phyloP scores from a whole-genome alignment of 2,888 invertebrate genomes.

The Rugalucina vietnamica region DNA sequence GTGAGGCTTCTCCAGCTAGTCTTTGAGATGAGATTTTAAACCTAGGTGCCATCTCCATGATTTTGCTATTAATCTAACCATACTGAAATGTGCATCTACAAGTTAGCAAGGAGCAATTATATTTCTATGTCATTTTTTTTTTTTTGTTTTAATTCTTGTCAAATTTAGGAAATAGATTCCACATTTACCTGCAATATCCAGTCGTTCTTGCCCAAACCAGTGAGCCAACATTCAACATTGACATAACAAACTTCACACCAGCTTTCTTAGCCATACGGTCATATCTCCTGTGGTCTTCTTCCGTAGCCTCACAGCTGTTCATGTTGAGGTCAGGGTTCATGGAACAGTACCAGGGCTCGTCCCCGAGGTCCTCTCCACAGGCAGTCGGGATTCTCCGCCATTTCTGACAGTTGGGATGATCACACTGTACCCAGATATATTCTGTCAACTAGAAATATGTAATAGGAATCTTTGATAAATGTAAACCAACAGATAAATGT shows the following conservation, averaged over 20 bases:
- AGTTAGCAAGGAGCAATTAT: no score
- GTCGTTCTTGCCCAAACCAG: constrained; percentile 80
- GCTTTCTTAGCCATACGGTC: constrained; percentile 74
- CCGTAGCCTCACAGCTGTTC: constrained; percentile 72
- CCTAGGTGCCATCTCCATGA: no score
- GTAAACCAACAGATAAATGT: no score
- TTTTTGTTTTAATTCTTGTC: no score
- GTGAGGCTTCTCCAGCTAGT: no score
- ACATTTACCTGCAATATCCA: constrained; percentile 81
- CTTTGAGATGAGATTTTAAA: no score
- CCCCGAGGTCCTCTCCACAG: constrained; percentile 52
- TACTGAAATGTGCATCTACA: no score
- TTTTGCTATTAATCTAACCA: no score
- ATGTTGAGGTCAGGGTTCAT: constrained; percentile 73
- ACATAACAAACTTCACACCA: constrained; percentile 75
- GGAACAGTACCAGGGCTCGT: constrained; percentile 76
- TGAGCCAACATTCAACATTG: constrained; percentile 70
- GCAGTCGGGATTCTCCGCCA: constrained; percentile 73
- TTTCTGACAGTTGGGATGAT: constrained; percentile 77
- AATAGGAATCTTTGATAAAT: background rate
- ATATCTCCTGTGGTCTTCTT: constrained; percentile 73
- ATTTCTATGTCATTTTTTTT: no score
- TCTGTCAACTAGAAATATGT: constrained; percentile 69
- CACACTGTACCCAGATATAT: constrained; percentile 81
- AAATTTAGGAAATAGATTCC: no score